phyloP scores from a whole-genome alignment of 1,140 invertebrate species.

The Rhynchophorus ferrugineus region DNA sequence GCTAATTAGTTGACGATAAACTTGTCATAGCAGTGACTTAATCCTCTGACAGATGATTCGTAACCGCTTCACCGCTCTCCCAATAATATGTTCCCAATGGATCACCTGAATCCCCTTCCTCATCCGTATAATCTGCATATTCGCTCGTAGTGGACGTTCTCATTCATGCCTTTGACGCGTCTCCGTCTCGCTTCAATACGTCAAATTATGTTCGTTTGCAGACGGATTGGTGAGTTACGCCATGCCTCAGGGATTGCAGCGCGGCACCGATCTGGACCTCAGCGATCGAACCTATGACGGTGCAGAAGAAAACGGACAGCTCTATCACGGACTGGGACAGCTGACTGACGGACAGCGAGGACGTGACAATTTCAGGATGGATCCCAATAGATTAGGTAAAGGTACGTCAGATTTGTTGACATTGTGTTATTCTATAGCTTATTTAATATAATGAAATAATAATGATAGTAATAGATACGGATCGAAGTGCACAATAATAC shows the following conservation, averaged over 20 bases:
- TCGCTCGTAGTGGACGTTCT: too few relatives aligned
- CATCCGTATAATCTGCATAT: too few relatives aligned
- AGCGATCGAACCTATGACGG: constrained; percentile 78
- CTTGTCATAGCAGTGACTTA: background rate
- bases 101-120: too few relatives aligned
- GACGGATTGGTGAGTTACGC: constrained; percentile 74
- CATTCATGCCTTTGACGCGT: too few relatives aligned
- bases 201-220: constrained; percentile 43
- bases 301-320: constrained; percentile 53
- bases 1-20: constrained; percentile 2
- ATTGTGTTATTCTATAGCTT: too few relatives aligned
- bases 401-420: too few relatives aligned
- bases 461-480: too few relatives aligned
- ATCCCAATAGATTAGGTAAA: constrained; percentile 59
- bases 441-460: too few relatives aligned
- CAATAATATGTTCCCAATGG: too few relatives aligned
- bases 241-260: constrained; percentile 71
- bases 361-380: constrained; percentile 71
- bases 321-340: constrained; percentile 80
- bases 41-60: background rate
- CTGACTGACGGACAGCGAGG: constrained; percentile 81
- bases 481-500: too few relatives aligned
- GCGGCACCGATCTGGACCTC: constrained; percentile 63
- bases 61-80: too few relatives aligned
- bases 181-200: too few relatives aligned